A percentile compares a stretch with the other conserved stretches of the same genome.
These are phyloP conservation scores for Leucopsar rothschildi DNA, from an alignment of 2,113 vertebrate genomes.

Conservation along the genomic window DNA sequence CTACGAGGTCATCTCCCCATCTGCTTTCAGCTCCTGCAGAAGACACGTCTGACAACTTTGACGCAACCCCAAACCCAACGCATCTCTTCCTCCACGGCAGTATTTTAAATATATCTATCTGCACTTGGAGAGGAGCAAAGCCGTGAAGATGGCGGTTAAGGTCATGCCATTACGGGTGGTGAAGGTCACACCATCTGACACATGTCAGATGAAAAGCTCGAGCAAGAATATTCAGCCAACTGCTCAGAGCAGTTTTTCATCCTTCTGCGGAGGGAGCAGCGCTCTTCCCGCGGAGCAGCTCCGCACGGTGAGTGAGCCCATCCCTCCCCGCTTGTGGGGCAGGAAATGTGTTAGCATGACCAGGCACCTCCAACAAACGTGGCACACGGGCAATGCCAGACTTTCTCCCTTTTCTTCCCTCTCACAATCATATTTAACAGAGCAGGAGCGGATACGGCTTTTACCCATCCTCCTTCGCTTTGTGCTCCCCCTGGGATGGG, in stretches of 20 bases:
- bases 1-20: background rate
- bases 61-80: background rate
- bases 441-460: background rate
- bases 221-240: background rate
- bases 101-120: background rate
- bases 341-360: background rate
- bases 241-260: background rate
- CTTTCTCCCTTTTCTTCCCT: background rate
- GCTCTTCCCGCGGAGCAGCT: background rate
- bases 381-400: accelerated
- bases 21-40: conserved; percentile 22
- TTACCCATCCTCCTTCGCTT: background rate
- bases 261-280: background rate
- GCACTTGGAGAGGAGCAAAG: background rate
- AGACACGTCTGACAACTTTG: conserved; percentile 23
- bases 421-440: accelerated
- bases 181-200: conserved; percentile 38
- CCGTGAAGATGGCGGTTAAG: background rate
- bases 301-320: accelerated
- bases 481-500: background rate
- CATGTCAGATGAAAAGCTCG: conserved; percentile 4
- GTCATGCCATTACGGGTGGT: background rate
- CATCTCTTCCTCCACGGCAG: background rate
- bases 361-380: background rate
- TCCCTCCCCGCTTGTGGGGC: accelerated